Conservation (phyloP, 2,797 vertebrate species). For the Calcarius lapponicus region DNA sequence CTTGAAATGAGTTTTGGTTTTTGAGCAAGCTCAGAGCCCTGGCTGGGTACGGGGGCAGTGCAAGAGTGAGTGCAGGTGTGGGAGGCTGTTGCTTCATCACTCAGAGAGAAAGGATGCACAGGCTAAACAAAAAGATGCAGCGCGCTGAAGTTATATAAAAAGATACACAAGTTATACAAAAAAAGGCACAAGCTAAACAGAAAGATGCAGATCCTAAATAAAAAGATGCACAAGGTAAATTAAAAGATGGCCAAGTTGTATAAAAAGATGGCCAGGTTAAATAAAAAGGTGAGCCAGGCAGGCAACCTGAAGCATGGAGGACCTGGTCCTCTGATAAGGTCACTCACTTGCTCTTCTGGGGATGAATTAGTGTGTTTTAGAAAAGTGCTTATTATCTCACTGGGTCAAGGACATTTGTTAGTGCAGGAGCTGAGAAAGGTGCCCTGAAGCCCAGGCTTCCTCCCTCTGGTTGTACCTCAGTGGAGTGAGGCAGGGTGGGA, state of each 20-base stretch:
- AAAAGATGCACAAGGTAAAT: not conserved
- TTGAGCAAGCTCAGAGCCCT: constrained; percentile 7
- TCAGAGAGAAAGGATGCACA: not conserved
- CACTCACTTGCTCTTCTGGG: not conserved
- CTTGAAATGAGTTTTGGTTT: constrained; percentile 13
- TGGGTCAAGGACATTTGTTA: not conserved
- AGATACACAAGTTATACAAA: not conserved
- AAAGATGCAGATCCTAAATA: not conserved
- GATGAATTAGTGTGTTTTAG: not conserved
- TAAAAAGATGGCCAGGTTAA: not conserved
- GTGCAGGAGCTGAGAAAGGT: not conserved
- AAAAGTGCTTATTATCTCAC: not conserved
- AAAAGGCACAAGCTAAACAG: not conserved
- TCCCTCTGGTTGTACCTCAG: not conserved
- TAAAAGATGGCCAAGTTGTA: not conserved
- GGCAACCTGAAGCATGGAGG: not conserved
- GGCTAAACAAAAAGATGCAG: not conserved
- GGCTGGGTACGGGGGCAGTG: not conserved
- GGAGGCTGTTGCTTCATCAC: not conserved
- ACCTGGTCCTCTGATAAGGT: not conserved
- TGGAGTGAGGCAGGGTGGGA: not conserved
- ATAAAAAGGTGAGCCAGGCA: not conserved
- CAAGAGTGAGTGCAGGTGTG: not conserved
- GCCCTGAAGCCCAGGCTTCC: not conserved
- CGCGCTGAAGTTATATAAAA: not conserved